phyloP scores from a whole-genome alignment of 2,797 vertebrate species.

The Crocodylus rhombifer region DNA sequence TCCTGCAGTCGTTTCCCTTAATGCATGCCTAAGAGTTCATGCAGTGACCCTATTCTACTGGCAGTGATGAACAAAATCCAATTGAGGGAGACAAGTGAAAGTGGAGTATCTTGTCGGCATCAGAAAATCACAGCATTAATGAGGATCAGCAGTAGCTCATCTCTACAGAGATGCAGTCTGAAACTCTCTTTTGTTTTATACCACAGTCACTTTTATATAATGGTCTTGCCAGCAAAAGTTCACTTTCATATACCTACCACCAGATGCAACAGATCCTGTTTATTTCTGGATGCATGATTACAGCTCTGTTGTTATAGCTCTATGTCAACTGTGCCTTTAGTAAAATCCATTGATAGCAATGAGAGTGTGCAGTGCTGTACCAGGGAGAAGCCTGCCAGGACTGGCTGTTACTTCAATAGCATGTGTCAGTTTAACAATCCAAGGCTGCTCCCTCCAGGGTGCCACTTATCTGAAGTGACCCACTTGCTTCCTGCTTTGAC shows the following conservation, averaged over 20 bases:
- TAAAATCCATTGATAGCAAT: not conserved
- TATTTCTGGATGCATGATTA: not conserved
- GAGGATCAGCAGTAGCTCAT: constrained; percentile 10
- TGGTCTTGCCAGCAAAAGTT: not conserved
- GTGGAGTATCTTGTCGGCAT: constrained; percentile 48
- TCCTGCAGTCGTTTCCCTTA: constrained; percentile 50
- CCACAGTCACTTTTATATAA: not conserved
- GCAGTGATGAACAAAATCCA: constrained; percentile 42
- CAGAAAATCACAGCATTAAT: constrained; percentile 43
- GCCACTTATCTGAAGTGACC: not conserved
- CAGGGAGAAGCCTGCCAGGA: not conserved
- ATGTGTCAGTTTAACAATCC: rapidly evolving
- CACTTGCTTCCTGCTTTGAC: not conserved
- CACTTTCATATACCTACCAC: not conserved
- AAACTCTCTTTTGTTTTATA: not conserved
- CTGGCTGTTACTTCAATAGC: not conserved
- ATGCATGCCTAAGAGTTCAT: constrained; percentile 48
- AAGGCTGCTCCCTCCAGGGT: not conserved
- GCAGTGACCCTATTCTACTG: constrained; percentile 54
- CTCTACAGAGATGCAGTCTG: not conserved
- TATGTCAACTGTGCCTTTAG: not conserved
- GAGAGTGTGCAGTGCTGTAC: rapidly evolving
- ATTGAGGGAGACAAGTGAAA: constrained; percentile 45
- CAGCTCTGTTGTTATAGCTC: not conserved
- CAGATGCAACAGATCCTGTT: not conserved